Evolutionary conservation across 2,888 invertebrate species (phyloP).

Genomic region (Chromoteleia sp.): DNA sequence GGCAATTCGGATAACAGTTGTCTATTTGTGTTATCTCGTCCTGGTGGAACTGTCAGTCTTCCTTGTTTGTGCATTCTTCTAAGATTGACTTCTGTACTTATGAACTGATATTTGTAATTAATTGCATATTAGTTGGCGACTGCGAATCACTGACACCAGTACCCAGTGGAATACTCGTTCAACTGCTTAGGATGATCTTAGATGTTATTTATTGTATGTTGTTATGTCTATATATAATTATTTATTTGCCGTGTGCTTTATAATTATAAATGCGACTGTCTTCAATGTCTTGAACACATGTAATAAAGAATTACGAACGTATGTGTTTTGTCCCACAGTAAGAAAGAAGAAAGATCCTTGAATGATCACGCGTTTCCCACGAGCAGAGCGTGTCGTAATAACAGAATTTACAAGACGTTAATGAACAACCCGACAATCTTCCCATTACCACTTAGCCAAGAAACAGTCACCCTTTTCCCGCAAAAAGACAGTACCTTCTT

Average conservation of each 20-base stretch:
- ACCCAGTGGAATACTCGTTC: slow-evolving; percentile 79
- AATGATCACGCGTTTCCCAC: slow-evolving; percentile 61
- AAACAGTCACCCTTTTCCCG: slow-evolving; percentile 47
- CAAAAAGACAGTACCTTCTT: slow-evolving; percentile 38
- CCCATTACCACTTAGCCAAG: slow-evolving; percentile 48
- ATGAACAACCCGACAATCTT: slow-evolving; percentile 56
- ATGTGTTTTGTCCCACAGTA: slow-evolving; percentile 76
- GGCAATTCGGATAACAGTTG: slow-evolving; percentile 33
- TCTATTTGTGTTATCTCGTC: slow-evolving; percentile 14
- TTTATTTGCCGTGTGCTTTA: slow-evolving; percentile 69
- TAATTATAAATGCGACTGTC: slow-evolving; percentile 64
- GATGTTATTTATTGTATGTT: slow-evolving; percentile 76
- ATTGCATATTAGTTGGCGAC: slow-evolving; percentile 55
- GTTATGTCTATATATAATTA: slow-evolving; percentile 71
- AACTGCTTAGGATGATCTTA: slow-evolving; percentile 70
- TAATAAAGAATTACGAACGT: slow-evolving; percentile 79
- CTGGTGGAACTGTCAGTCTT: slow-evolving; percentile 64
- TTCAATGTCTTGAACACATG: slow-evolving; percentile 63
- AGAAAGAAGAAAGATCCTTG: slow-evolving; percentile 68
- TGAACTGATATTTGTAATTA: slow-evolving; percentile 67
- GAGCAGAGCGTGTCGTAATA: slow-evolving; percentile 47
- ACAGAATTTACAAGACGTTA: slow-evolving; percentile 59
- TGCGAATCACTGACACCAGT: slow-evolving; percentile 74
- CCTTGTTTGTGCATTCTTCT: slow-evolving; percentile 25
- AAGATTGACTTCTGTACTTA: slow-evolving; percentile 66